phyloP scores from a whole-genome alignment of 2,113 vertebrate genomes.

The Trichechus manatus region DNA sequence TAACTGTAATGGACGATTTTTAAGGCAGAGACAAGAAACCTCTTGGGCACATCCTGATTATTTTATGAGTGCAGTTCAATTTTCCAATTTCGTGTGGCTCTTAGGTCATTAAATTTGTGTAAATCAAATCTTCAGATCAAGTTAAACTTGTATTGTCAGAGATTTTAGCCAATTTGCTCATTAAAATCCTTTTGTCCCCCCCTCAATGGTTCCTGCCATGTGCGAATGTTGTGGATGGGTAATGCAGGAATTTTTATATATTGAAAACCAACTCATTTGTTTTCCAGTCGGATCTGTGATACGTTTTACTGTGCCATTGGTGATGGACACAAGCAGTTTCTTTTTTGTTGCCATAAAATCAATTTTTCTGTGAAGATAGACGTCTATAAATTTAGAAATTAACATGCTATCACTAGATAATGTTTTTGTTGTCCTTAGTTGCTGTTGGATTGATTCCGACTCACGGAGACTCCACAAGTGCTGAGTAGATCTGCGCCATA shows the following conservation, averaged over 20 bases:
- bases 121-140: not conserved
- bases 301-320: not conserved
- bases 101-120: not conserved
- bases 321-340: not conserved
- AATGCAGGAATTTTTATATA: not conserved
- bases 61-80: not conserved
- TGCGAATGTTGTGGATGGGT: not conserved
- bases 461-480: too few species aligned
- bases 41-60: not conserved
- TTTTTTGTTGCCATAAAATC: not conserved
- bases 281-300: not conserved
- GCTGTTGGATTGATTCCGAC: too few species aligned
- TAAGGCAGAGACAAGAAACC: not conserved
- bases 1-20: not conserved
- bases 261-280: not conserved
- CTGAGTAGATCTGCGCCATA: too few species aligned
- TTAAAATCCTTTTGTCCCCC: not conserved
- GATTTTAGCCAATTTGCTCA: slow-evolving; percentile 17
- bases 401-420: not conserved
- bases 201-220: not conserved
- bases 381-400: not conserved
- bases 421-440: too few species aligned
- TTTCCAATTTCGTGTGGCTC: not conserved
- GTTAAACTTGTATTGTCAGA: not conserved
- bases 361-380: not conserved